A percentile compares a stretch with the other conserved stretches of the same genome.
Conservation (phyloP, 2,797 vertebrate species). For the Liasis olivaceus region DNA sequence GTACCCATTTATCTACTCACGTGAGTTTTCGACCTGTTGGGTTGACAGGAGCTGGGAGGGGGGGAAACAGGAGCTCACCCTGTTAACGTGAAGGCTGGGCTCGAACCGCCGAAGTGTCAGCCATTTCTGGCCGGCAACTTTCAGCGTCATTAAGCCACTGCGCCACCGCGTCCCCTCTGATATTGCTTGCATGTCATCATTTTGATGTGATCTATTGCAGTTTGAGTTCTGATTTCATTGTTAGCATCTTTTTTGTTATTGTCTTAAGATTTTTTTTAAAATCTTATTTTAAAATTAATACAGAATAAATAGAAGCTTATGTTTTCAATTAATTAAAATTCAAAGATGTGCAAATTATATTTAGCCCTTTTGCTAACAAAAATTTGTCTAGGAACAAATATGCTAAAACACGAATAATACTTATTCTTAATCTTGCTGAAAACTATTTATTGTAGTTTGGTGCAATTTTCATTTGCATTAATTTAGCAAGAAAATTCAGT, state of each 20-base stretch:
- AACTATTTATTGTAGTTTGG: not conserved
- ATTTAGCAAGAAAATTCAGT: constrained; percentile 19
- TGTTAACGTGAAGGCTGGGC: no score
- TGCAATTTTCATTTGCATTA: not conserved
- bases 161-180: no score
- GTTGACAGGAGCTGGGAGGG: no score
- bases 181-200: not conserved
- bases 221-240: constrained; percentile 15
- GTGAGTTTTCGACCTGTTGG: no score
- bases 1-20: no score
- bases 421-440: constrained; percentile 12
- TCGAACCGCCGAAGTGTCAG: no score
- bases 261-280: not conserved
- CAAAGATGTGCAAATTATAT: constrained; percentile 17
- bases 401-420: not conserved
- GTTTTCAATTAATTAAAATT: constrained; percentile 17
- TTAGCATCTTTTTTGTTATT: not conserved
- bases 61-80: no score
- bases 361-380: not conserved
- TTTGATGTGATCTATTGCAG: not conserved
- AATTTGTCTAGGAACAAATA: constrained; percentile 1
- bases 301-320: constrained; percentile 9
- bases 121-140: no score
- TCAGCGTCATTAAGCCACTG: no score
- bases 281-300: constrained; percentile 24